A percentile compares a stretch with the other conserved stretches of the same genome.
Evolutionary conservation across 2,888 invertebrate genomes (phyloP).

Genomic region (Disparrhopalites patrizii): DNA sequence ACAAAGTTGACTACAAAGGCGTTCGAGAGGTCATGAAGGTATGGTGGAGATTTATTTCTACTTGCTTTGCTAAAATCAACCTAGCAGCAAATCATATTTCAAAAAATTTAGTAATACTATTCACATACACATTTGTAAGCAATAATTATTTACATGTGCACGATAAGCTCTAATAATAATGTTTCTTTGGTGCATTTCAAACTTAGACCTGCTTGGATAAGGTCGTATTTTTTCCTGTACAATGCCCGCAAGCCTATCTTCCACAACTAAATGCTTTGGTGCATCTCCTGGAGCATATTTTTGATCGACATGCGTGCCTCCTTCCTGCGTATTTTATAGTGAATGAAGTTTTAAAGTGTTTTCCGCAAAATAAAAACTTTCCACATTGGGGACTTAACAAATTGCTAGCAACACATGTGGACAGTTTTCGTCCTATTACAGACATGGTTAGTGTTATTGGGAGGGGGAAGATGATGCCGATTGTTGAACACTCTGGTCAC

Average conservation of each 20-base stretch:
- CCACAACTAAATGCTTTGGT: conserved; percentile 77
- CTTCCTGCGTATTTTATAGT: conserved; percentile 92
- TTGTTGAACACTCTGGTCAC: conserved; percentile 88
- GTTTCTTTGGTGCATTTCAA: too few relatives aligned
- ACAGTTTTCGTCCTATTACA: conserved; percentile 80
- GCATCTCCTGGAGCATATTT: conserved; percentile 79
- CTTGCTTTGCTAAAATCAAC: too few relatives aligned
- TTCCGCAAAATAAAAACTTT: conserved; percentile 72
- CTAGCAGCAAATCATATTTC: too few relatives aligned
- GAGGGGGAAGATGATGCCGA: conserved; percentile 84
- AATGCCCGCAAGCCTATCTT: conserved; percentile 72
- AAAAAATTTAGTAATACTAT: too few relatives aligned
- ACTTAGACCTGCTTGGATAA: conserved; percentile 79
- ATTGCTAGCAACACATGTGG: conserved; percentile 80
- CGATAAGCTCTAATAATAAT: too few relatives aligned
- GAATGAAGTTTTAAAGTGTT: conserved; percentile 88
- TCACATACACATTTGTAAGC: too few relatives aligned
- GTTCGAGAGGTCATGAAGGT: conserved; percentile 89
- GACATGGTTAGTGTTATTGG: conserved; percentile 95
- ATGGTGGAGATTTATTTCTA: conserved; percentile 29
- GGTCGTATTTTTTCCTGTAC: conserved; percentile 72
- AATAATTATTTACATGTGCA: too few relatives aligned
- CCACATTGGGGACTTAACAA: conserved; percentile 89
- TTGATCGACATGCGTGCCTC: conserved; percentile 85
- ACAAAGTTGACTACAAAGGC: conserved; percentile 92